A percentile compares a stretch with the other conserved stretches of the same genome.
Conservation (phyloP, 2,797 vertebrate genomes). For the Enteromius treurensis region DNA sequence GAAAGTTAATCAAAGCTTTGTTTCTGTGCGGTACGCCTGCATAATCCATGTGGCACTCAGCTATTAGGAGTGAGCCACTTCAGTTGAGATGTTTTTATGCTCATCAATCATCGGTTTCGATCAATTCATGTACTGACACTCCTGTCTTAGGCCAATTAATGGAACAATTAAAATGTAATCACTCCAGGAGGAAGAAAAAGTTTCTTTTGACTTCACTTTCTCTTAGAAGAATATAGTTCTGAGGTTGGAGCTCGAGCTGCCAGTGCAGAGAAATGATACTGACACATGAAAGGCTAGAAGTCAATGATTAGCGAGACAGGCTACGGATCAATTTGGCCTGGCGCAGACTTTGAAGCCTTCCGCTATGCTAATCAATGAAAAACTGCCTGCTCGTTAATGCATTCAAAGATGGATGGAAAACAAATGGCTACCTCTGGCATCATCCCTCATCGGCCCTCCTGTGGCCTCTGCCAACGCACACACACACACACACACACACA, state of each 20-base stretch:
- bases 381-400: slow-evolving; percentile 65
- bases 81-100: slow-evolving; percentile 30
- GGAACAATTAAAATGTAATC: slow-evolving; percentile 48
- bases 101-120: slow-evolving; percentile 37
- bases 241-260: neutral
- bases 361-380: slow-evolving; percentile 68
- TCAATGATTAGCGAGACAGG: slow-evolving; percentile 65
- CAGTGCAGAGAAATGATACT: slow-evolving; percentile 42
- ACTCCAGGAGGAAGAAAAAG: slow-evolving; percentile 39
- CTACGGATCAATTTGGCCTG: slow-evolving; percentile 66
- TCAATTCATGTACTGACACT: slow-evolving; percentile 22
- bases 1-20: slow-evolving; percentile 63
- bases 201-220: slow-evolving; percentile 41
- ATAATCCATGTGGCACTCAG: slow-evolving; percentile 47
- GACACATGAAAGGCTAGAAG: slow-evolving; percentile 60
- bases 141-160: slow-evolving; percentile 35
- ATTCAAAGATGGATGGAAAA: slow-evolving; percentile 65
- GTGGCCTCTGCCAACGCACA: neutral
- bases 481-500: too few species aligned
- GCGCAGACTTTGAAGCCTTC: slow-evolving; percentile 67
- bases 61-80: slow-evolving; percentile 52
- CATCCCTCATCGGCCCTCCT: slow-evolving; percentile 11
- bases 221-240: slow-evolving; percentile 29
- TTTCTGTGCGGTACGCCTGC: slow-evolving; percentile 52
- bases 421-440: slow-evolving; percentile 47